Base-by-base conservation (phyloP, 2,797 vertebrate species). In the Pempheris klunzingeri region DNA sequence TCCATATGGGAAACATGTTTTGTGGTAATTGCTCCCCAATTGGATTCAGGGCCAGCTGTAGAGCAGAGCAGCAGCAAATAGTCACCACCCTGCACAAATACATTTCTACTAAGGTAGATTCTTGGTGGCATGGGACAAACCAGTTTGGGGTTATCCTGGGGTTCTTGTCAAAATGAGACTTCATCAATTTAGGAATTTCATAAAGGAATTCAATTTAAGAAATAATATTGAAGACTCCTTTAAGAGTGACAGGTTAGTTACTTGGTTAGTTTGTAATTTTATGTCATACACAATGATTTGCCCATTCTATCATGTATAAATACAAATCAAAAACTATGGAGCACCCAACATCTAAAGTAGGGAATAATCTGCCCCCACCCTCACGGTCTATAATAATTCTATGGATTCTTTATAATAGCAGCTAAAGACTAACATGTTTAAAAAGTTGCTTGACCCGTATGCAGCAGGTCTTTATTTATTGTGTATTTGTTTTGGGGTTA, bases 31-130 rank as follows among this genome's bases (percentile, higher is more conserved):
- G 39, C 46, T 15, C 47, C 14, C 32, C 24, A 41, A 13, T 66
- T 67, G 41, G 50, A 38, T 26, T 59, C 66, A 58, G 28, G 32
- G 61, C 49, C 30, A n/a, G 55, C 55, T 39, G 3, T 49, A 73
- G 50, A 49, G 53, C 61, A 20, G 62, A 58, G 58, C 63, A 20
- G 34, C 22, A 76, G 49, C 52, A 15, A 36, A 28, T 1, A 60
- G 34, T 71, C 59, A 69, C 52, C n/a, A 43, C 43, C 49, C n/a
- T 12, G 38, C 30, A 69, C 12, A 18, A 54, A 60, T 20, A 30
- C 17, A 43, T 58, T 68, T 32, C 58, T 13, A 46, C 4, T 0
- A 18, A 62, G 24, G 8, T 8, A 3, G 28, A 18, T 34, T 43
- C 24, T 30, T 22, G 17, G 49, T 10, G 26, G 24, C 46, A 15